Conservation (phyloP, 2,797 vertebrate genomes). For the Tokudaia tokunoshimensis region DNA sequence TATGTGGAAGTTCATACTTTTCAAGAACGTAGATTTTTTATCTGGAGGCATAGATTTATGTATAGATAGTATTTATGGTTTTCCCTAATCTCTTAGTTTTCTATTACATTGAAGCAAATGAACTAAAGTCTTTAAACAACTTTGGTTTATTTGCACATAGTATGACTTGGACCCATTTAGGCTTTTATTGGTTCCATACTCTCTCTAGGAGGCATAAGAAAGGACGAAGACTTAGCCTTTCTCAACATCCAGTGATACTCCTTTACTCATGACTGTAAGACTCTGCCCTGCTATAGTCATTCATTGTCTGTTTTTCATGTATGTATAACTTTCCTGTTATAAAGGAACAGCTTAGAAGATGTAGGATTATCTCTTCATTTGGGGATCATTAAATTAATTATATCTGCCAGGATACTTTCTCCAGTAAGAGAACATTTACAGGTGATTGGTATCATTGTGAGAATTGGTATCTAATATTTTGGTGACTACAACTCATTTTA, state of each 20-base stretch:
- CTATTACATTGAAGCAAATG: conserved; percentile 7
- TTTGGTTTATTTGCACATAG: not conserved
- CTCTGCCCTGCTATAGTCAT: not conserved
- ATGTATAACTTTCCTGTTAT: not conserved
- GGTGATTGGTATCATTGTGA: not conserved
- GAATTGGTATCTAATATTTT: not conserved
- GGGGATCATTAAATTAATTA: not conserved
- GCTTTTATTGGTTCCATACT: not conserved
- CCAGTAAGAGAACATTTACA: not conserved
- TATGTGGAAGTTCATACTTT: not conserved
- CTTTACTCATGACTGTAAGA: not conserved
- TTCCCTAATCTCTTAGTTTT: not conserved
- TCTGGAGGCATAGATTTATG: not conserved
- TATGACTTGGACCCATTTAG: not conserved
- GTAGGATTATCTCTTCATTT: not conserved
- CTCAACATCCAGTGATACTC: not conserved
- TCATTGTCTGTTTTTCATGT: not conserved
- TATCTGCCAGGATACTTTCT: not conserved
- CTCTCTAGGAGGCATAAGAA: not conserved
- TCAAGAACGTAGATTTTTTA: not conserved
- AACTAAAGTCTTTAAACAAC: not conserved
- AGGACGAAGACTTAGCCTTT: too few relatives aligned
- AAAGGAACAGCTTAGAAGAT: not conserved
- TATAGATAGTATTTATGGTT: not conserved
- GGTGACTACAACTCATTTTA: not conserved